Conservation (phyloP, 2,888 invertebrate species). For the Hyalella azteca region DNA sequence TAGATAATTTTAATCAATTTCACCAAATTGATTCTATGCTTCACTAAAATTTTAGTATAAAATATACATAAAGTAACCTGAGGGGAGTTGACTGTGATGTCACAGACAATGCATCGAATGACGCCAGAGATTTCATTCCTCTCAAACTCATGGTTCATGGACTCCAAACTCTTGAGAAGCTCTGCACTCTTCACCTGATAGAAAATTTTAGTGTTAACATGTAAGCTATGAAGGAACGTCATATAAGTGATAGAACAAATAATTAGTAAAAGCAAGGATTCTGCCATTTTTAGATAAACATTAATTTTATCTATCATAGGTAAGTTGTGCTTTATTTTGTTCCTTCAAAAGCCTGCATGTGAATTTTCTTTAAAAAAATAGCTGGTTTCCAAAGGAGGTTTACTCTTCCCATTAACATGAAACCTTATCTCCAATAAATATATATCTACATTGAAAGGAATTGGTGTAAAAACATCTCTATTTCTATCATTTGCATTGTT, state of each 20-base stretch:
- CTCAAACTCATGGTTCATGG: conserved; percentile 53
- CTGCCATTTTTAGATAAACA: neutral
- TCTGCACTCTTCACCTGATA: conserved; percentile 51
- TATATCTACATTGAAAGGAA: too few relatives aligned
- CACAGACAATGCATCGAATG: conserved; percentile 59
- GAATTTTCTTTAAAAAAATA: too few relatives aligned
- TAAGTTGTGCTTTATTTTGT: too few relatives aligned
- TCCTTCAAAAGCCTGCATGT: too few relatives aligned
- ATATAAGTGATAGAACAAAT: neutral
- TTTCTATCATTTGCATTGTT: too few relatives aligned
- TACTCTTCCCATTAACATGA: too few relatives aligned
- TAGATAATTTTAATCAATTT: too few relatives aligned
- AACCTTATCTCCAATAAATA: too few relatives aligned
- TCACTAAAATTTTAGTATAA: too few relatives aligned
- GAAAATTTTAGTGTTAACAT: neutral
- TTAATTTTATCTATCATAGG: neutral
- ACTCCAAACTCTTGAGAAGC: conserved; percentile 52
- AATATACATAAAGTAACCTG: conserved; percentile 23
- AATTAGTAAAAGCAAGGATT: neutral
- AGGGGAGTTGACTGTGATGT: conserved; percentile 60
- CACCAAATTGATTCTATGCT: too few relatives aligned
- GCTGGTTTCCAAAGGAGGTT: too few relatives aligned
- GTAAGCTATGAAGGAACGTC: neutral
- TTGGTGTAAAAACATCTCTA: too few relatives aligned
- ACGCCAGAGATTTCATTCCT: conserved; percentile 56